phyloP scores from a whole-genome alignment of 1,140 invertebrate genomes.

The Drosophila novamexicana region DNA sequence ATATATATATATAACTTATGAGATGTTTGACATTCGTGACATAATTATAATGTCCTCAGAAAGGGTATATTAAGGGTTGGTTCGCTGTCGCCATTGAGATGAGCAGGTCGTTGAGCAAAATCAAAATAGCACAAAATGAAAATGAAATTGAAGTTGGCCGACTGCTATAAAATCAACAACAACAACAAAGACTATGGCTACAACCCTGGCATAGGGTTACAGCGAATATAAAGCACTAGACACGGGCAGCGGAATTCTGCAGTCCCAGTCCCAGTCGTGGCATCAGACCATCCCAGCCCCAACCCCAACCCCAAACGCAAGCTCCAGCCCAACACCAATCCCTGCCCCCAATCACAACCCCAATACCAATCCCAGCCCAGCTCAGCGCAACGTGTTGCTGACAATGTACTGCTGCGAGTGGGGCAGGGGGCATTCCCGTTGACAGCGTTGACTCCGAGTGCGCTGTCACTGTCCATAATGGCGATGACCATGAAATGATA shows the following conservation, averaged over 20 bases:
- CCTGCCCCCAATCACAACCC: not conserved
- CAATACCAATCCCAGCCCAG: conserved; percentile 1
- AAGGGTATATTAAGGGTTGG: conserved; percentile 10
- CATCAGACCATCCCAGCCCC: not conserved
- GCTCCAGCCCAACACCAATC: not conserved
- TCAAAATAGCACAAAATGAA: conserved; percentile 53
- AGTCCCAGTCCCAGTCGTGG: not conserved
- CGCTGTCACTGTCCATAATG: conserved; percentile 30
- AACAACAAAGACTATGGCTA: conserved; percentile 8
- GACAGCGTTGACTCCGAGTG: conserved; percentile 37
- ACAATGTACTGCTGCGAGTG: conserved; percentile 14
- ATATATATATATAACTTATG: too few species aligned
- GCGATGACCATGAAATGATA: conserved; percentile 39
- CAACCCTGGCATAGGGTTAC: conserved; percentile 25
- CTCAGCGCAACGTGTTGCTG: conserved; percentile 44
- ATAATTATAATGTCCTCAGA: too few species aligned
- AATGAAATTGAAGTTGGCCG: conserved; percentile 44
- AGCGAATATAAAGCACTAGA: conserved; percentile 27
- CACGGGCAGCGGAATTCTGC: not conserved
- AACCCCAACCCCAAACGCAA: not conserved
- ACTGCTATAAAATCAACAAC: conserved; percentile 45
- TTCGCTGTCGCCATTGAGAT: conserved; percentile 36
- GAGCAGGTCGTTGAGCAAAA: conserved; percentile 46
- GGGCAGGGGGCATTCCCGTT: conserved; percentile 27
- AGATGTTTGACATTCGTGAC: too few species aligned